Evolutionary conservation across 2,113 vertebrate species (phyloP).

Genomic region (Gallinago undulata): DNA sequence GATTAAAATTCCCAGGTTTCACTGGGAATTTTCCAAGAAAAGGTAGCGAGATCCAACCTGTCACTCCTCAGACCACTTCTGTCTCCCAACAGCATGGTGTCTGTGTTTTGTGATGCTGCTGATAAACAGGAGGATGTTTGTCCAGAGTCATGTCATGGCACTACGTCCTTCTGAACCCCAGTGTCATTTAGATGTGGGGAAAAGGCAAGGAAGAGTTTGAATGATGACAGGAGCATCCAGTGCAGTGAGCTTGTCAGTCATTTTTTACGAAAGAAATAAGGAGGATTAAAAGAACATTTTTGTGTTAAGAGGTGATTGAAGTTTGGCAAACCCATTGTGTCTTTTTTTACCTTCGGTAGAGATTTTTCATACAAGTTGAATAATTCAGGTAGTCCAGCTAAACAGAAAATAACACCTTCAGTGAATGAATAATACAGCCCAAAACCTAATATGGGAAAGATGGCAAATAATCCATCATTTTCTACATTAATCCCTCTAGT

Average conservation of each 20-base stretch:
- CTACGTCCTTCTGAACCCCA: not conserved
- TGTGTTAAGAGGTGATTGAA: slow-evolving; percentile 20
- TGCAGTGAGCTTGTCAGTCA: slow-evolving; percentile 8
- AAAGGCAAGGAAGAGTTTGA: not conserved
- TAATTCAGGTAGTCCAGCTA: slow-evolving; percentile 33
- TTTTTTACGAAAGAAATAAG: not conserved
- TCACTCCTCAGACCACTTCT: not conserved
- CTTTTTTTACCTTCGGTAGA: slow-evolving; percentile 24
- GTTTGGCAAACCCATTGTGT: not conserved
- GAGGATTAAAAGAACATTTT: slow-evolving; percentile 13
- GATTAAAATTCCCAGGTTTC: not conserved
- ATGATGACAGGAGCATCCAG: not conserved
- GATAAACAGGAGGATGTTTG: not conserved
- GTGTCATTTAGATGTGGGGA: not conserved
- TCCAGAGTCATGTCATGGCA: not conserved
- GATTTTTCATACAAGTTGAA: not conserved
- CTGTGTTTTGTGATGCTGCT: not conserved
- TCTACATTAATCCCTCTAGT: slow-evolving; percentile 8
- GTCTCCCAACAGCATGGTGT: not conserved
- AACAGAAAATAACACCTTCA: slow-evolving; percentile 23
- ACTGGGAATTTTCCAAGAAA: not conserved
- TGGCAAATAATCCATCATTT: slow-evolving; percentile 42
- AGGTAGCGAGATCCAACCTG: not conserved
- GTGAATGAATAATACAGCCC: slow-evolving; percentile 5
- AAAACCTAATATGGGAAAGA: not conserved